These are phyloP conservation scores for Apodemus agrarius DNA, from an alignment of 2,797 vertebrate species.

Conservation along the genomic window DNA sequence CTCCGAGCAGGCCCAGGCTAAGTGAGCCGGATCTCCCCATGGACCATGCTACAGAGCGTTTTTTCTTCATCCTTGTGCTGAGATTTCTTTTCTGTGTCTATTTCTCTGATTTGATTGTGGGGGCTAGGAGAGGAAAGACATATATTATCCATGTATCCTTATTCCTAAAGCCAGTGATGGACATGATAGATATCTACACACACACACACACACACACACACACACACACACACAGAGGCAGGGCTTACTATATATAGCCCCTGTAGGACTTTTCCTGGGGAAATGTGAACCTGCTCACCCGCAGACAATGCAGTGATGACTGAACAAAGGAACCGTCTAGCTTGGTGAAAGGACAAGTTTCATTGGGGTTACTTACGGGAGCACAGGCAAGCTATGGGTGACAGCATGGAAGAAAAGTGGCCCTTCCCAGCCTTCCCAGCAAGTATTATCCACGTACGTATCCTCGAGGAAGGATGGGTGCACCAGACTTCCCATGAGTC, in stretches of 20 bases:
- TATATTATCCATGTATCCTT: not conserved
- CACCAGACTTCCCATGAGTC: not conserved
- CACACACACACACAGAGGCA: not conserved
- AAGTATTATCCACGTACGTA: not conserved
- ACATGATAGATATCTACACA: not conserved
- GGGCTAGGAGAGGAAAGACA: not conserved
- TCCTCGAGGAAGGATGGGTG: not conserved
- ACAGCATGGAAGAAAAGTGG: no score
- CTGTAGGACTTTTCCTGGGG: not conserved
- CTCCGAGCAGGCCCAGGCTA: not conserved
- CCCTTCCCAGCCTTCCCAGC: not conserved
- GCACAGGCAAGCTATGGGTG: not conserved
- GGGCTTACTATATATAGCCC: not conserved
- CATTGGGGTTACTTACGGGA: not conserved
- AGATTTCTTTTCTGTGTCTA: constrained; percentile 19
- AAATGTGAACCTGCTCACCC: not conserved
- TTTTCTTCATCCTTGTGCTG: not conserved
- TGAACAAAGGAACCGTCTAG: not conserved
- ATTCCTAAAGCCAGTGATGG: not conserved
- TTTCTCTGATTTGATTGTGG: constrained; percentile 21
- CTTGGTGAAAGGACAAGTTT: not conserved
- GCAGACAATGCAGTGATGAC: not conserved
- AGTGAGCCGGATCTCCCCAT: not conserved
- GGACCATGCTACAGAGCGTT: not conserved
- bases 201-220: not conserved